Evolutionary conservation across 1,140 invertebrate species (phyloP).

Genomic region (Caerostris darwini): DNA sequence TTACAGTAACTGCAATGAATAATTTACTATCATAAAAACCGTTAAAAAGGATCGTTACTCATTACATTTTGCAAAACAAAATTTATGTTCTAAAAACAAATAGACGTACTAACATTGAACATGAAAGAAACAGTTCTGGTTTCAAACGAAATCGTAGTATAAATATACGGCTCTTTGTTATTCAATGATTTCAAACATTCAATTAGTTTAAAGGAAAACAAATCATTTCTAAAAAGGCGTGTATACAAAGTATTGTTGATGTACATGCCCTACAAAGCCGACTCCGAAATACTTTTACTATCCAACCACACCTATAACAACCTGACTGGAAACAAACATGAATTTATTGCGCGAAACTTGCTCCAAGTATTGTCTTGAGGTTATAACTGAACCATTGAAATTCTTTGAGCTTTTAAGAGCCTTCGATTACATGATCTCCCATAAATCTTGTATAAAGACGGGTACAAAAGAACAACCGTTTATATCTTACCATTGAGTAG

Average conservation of each 20-base stretch:
- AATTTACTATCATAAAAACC: too few relatives aligned
- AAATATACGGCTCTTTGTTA: not conserved
- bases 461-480: constrained; percentile 25
- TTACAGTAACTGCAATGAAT: too few relatives aligned
- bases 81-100: too few relatives aligned
- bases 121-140: not conserved
- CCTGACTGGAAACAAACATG: not conserved
- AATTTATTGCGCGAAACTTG: constrained; percentile 5
- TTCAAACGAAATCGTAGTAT: not conserved
- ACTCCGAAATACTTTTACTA: not conserved
- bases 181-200: not conserved
- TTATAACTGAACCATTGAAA: constrained; percentile 1
- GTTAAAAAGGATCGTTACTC: too few relatives aligned
- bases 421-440: not conserved
- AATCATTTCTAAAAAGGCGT: not conserved
- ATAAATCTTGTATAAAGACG: constrained; percentile 46
- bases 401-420: not conserved
- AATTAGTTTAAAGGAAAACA: constrained; percentile 4
- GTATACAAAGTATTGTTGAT: not conserved
- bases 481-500: constrained; percentile 12
- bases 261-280: not conserved
- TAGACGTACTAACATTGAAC: too few relatives aligned
- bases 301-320: constrained; percentile 11
- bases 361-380: constrained; percentile 5
- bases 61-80: too few relatives aligned